phyloP scores from a whole-genome alignment of 2,888 invertebrate species.

The Bruchidius siliquastri region DNA sequence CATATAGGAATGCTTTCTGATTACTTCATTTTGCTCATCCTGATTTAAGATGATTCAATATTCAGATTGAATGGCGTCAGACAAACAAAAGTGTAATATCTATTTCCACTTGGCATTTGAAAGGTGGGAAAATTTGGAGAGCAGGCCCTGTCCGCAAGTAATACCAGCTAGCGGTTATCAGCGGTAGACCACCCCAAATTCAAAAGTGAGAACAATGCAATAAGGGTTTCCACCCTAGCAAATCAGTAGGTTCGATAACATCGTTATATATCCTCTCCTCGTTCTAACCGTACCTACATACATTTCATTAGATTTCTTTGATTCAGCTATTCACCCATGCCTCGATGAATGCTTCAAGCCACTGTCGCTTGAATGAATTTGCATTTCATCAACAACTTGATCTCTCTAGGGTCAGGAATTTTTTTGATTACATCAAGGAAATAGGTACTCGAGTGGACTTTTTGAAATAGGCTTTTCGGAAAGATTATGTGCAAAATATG shows the following conservation, averaged over 20 bases:
- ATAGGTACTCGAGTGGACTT: not conserved
- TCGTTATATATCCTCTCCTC: slow-evolving; percentile 43
- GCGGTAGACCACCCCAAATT: slow-evolving; percentile 46
- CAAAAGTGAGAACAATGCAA: slow-evolving; percentile 49
- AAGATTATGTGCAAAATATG: too few species aligned
- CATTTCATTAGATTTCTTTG: slow-evolving; percentile 30
- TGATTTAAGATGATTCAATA: too few species aligned
- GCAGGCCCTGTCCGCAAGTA: slow-evolving; percentile 26
- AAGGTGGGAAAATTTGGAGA: not conserved
- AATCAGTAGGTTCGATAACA: slow-evolving; percentile 48
- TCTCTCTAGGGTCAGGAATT: not conserved
- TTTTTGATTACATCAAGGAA: not conserved
- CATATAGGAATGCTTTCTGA: too few species aligned
- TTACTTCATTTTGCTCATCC: too few species aligned
- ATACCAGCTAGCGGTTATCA: slow-evolving; percentile 46
- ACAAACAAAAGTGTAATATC: not conserved
- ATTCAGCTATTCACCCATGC: slow-evolving; percentile 13
- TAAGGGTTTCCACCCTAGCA: slow-evolving; percentile 47
- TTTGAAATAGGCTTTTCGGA: too few species aligned
- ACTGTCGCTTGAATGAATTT: not conserved
- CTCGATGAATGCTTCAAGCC: not conserved
- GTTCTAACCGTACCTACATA: slow-evolving; percentile 26
- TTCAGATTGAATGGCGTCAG: too few species aligned
- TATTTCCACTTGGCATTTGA: not conserved
- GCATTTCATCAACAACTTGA: not conserved